Evolutionary conservation across 2,113 vertebrate species (phyloP).

Genomic region (Melanerpes formicivorus): DNA sequence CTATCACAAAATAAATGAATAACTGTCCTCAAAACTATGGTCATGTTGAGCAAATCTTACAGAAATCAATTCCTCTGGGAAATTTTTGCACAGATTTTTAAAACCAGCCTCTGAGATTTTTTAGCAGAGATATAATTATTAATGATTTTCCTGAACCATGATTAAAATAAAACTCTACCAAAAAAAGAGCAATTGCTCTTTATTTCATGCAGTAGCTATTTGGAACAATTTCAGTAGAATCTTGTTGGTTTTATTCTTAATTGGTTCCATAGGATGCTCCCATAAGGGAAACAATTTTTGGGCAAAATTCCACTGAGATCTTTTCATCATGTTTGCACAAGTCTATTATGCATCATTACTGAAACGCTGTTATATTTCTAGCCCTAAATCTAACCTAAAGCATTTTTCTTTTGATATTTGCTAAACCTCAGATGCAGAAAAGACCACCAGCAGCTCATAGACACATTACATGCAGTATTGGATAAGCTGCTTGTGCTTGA

Average conservation of each 20-base stretch:
- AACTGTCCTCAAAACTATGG: background rate
- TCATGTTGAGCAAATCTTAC: background rate
- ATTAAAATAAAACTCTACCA: background rate
- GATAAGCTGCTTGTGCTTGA: background rate
- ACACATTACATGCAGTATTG: background rate
- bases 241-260: conserved; percentile 3
- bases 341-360: background rate
- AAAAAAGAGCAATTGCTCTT: conserved; percentile 5
- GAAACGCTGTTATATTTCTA: conserved; percentile 10
- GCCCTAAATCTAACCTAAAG: background rate
- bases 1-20: background rate
- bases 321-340: background rate
- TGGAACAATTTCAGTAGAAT: conserved; percentile 2
- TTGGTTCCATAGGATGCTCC: background rate
- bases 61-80: background rate
- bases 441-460: background rate
- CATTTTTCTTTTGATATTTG: background rate
- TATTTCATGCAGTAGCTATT: background rate
- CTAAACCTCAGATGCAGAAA: background rate
- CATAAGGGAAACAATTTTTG: background rate
- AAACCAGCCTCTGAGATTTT: background rate
- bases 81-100: background rate
- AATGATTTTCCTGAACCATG: background rate
- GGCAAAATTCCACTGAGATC: background rate
- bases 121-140: conserved; percentile 5